Evolutionary conservation across 2,888 invertebrate species (phyloP), one percentile per base, ranked within the genome.

Genomic region (Stegophylla sp.): DNA sequence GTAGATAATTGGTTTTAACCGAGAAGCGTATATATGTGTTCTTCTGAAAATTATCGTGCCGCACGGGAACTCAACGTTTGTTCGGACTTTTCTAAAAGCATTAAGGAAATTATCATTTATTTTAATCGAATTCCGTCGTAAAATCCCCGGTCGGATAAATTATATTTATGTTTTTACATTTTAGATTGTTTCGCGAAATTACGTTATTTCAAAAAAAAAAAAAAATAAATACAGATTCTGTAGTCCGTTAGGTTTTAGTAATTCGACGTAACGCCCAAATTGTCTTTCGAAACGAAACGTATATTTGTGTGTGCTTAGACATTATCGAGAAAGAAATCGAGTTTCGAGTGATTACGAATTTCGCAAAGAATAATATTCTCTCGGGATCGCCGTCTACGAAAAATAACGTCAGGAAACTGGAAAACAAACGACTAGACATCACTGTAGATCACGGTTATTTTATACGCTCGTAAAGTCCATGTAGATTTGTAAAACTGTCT

Each of bases 1-100:
- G 26, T 15, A 28, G 64, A 17, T 76, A 76, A 76, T 76, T 76
- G 75, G 66, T 26, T 76, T 66, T 41, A 76, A 56, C 41, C 53
- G 53, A 53, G 51, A 51, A 34, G 17, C 51, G 26, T 51, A n/a
- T n/a, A n/a, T 75, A 43, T 76, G 41, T 23, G 41, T 17, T 26
- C 43, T 13, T 53, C 12, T 9, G n/a, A 12, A 76, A 53, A 64
- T 76, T 53, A 66, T 76, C 1, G 66, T 41, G 63, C 63, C 51
- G 63, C 53, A 51, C 7, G 64, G 64, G 75, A 53, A 12, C 12
- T 53, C 66, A 53, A 66, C 43, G 51, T 61, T 45, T 20, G 13
- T 75, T 17, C 34, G 53, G 13, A 76, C n/a, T 64, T 76, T 63
- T 74, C 28, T n/a, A 41, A 43, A 43, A 3, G 10, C 51, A 12